Conservation (phyloP, 2,888 invertebrate species). For the Elegia similella region DNA sequence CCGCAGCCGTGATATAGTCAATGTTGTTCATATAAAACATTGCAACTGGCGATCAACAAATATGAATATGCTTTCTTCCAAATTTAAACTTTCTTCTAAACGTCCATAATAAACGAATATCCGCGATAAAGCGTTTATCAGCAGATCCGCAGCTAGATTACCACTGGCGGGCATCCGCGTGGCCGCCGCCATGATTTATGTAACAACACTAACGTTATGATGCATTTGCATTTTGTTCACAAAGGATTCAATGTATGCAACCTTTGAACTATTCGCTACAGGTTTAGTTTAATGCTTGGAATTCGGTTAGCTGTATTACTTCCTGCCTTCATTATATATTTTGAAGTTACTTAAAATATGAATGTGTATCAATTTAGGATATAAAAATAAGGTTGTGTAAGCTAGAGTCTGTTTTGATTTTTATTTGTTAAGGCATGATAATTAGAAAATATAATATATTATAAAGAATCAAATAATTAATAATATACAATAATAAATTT, state of each 20-base stretch:
- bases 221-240: conserved; percentile 56
- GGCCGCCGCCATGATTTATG: conserved; percentile 53
- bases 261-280: conserved; percentile 18
- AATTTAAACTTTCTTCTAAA: neutral
- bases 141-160: conserved; percentile 56
- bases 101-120: conserved; percentile 30
- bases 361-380: no score
- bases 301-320: conserved; percentile 6
- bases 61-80: no score
- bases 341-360: conserved; percentile 31
- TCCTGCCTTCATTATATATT: conserved; percentile 30
- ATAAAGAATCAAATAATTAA: no score
- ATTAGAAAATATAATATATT: no score
- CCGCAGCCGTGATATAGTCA: no score
- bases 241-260: conserved; percentile 22
- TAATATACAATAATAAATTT: no score
- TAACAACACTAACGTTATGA: conserved; percentile 49
- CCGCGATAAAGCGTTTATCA: conserved; percentile 49
- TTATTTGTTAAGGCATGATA: no score
- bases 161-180: conserved; percentile 52
- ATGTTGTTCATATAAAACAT: no score
- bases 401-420: no score
- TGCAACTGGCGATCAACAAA: no score
- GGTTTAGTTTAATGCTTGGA: conserved; percentile 14
- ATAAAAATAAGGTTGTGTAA: no score